Evolutionary conservation across 2,888 invertebrate species (phyloP).

Genomic region (Sturmia bella): DNA sequence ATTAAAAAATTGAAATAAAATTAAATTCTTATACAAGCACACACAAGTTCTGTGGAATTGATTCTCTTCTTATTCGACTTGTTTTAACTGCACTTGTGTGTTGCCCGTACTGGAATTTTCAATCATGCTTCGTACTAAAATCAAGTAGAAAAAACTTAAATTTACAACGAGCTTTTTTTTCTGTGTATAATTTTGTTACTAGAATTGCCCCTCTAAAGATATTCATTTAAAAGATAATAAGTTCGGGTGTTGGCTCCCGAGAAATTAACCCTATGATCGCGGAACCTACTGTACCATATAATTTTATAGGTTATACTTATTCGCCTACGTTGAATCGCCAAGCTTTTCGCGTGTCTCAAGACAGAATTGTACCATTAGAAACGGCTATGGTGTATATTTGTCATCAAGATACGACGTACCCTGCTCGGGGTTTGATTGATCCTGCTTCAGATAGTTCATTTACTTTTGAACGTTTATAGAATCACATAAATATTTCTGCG

Average conservation of each 20-base stretch:
- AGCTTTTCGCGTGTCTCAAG: neutral
- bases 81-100: no score
- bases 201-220: no score
- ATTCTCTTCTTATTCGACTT: no score
- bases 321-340: neutral
- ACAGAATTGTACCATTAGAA: neutral
- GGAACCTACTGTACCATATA: neutral
- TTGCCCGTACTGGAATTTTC: no score
- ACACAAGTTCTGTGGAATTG: no score
- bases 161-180: no score
- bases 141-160: no score
- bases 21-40: no score
- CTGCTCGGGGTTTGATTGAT: neutral
- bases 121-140: no score
- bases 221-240: neutral
- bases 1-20: no score
- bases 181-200: no score
- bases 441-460: slow-evolving; percentile 4
- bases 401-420: slow-evolving; percentile 9
- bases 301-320: neutral
- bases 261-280: neutral
- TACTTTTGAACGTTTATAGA: neutral
- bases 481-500: neutral
- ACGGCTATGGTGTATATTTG: slow-evolving; percentile 4
- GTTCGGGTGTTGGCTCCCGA: neutral